These are phyloP conservation scores for Punctoribates punctum DNA, from an alignment of 2,888 invertebrate genomes.

Conservation along the genomic window DNA sequence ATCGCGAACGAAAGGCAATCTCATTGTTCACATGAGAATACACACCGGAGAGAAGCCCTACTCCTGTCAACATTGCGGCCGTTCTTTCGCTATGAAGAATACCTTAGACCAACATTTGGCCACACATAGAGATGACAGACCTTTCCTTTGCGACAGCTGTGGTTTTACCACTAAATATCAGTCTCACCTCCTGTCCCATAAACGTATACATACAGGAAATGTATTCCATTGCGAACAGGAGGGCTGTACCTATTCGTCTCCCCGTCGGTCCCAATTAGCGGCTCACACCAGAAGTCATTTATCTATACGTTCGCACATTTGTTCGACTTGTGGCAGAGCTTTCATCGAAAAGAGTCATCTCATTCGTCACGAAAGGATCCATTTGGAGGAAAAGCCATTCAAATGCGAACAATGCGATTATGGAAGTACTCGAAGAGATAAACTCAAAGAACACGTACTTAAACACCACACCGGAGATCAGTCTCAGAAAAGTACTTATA, in stretches of 20 bases:
- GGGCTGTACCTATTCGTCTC: conserved; percentile 63
- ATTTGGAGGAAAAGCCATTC: conserved; percentile 63
- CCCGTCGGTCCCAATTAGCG: conserved; percentile 64
- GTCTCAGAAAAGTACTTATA: conserved; percentile 48
- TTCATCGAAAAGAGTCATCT: conserved; percentile 67
- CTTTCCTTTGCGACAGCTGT: conserved; percentile 65
- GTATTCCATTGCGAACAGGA: conserved; percentile 63
- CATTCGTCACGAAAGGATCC: conserved; percentile 64
- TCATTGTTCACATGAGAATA: conserved; percentile 60
- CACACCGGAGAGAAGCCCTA: conserved; percentile 62
- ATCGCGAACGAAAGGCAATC: conserved; percentile 61
- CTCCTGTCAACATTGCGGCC: conserved; percentile 61
- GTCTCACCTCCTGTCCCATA: conserved; percentile 64
- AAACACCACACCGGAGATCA: conserved; percentile 55
- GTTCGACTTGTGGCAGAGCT: conserved; percentile 61
- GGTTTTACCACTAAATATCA: conserved; percentile 66
- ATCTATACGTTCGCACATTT: conserved; percentile 59
- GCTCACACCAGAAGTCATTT: conserved; percentile 63
- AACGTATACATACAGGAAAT: conserved; percentile 63
- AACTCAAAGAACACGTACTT: conserved; percentile 60
- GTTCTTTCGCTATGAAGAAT: conserved; percentile 61
- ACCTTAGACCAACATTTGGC: conserved; percentile 62
- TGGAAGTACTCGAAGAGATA: conserved; percentile 63
- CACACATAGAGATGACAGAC: conserved; percentile 60
- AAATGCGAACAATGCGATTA: conserved; percentile 62